phyloP scores from a whole-genome alignment of 1,140 invertebrate species.

The Augochlora pura region DNA sequence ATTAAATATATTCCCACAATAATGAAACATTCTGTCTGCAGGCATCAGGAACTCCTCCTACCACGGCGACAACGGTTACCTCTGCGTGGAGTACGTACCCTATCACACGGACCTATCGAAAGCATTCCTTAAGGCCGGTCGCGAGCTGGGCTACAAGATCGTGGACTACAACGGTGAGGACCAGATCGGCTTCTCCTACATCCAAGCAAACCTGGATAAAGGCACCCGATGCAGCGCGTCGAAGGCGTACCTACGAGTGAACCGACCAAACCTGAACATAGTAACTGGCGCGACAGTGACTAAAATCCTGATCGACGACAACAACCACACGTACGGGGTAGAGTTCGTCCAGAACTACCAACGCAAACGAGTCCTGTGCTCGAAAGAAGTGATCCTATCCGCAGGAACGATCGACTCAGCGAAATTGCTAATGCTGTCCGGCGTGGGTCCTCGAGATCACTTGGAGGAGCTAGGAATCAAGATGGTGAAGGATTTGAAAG shows the following conservation, averaged over 20 bases:
- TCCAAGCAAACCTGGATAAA: constrained; percentile 85
- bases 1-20: no score
- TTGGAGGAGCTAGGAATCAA: constrained; percentile 85
- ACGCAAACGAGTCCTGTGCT: constrained; percentile 76
- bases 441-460: constrained; percentile 86
- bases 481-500: constrained; percentile 84
- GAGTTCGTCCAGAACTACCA: constrained; percentile 81
- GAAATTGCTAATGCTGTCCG: constrained; percentile 87
- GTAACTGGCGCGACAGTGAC: constrained; percentile 83
- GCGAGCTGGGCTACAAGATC: constrained; percentile 79
- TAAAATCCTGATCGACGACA: constrained; percentile 82
- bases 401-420: constrained; percentile 86
- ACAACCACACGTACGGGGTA: constrained; percentile 81
- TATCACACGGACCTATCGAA: constrained; percentile 75
- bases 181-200: constrained; percentile 82
- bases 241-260: constrained; percentile 82
- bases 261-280: constrained; percentile 86
- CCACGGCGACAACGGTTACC: constrained; percentile 77
- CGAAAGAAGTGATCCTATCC: constrained; percentile 86
- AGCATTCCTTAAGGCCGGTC: constrained; percentile 82
- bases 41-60: constrained; percentile 75
- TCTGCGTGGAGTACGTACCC: constrained; percentile 76
- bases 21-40: constrained; percentile 28
- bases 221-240: constrained; percentile 84
- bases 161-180: constrained; percentile 81